Conservation (phyloP, 2,113 vertebrate genomes). For the Pogonocichla stellata region DNA sequence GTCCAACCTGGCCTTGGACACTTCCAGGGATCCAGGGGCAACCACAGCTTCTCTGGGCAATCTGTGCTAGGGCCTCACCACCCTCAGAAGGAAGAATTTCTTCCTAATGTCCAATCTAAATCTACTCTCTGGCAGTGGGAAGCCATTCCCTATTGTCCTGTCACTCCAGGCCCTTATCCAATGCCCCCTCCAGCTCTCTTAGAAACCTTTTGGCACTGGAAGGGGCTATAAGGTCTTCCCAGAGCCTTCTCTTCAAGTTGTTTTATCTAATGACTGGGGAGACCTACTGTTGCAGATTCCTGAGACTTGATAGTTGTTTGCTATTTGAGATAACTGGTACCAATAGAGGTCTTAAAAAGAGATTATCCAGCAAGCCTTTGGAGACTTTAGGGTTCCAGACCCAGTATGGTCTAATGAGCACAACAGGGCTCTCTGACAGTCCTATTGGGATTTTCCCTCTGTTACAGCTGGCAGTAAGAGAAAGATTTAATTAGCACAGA, state of each 20-base stretch:
- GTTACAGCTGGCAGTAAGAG: neutral
- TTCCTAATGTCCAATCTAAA: neutral
- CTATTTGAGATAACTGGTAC: neutral
- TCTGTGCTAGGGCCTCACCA: neutral
- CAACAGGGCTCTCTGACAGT: neutral
- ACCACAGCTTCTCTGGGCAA: neutral
- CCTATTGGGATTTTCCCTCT: neutral
- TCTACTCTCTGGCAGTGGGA: neutral
- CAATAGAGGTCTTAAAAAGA: neutral
- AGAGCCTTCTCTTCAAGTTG: neutral
- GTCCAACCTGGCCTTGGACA: neutral
- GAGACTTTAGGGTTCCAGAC: neutral
- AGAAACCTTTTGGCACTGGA: neutral
- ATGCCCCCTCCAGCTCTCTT: neutral
- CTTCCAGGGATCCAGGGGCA: neutral
- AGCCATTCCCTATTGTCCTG: neutral
- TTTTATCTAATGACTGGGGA: neutral
- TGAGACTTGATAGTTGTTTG: neutral
- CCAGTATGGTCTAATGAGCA: neutral
- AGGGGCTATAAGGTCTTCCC: neutral
- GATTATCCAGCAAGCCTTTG: neutral
- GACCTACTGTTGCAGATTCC: neutral
- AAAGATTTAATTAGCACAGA: neutral
- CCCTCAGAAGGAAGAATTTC: neutral
- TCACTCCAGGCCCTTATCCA: neutral